Evolutionary conservation across 2,113 vertebrate genomes (phyloP).

Genomic region (Erythrolamprus reginae): DNA sequence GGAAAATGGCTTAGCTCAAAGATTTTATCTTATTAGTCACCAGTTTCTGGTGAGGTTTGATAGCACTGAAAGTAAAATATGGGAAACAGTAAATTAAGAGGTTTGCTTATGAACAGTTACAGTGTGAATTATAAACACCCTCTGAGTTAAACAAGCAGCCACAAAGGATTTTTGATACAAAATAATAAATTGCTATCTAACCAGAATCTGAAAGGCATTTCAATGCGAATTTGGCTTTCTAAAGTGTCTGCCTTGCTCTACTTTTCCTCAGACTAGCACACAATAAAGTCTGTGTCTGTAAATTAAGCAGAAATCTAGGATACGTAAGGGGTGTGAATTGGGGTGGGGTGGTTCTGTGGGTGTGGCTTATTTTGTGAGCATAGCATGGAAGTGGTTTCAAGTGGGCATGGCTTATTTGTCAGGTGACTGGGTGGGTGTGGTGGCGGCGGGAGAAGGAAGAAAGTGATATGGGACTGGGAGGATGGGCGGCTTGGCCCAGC

Average conservation of each 20-base stretch:
- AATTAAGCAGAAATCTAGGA: neutral
- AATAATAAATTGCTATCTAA: neutral
- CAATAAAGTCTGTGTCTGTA: neutral
- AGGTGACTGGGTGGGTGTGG: too few relatives aligned
- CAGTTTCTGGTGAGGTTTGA: slow-evolving; percentile 3
- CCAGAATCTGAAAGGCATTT: neutral
- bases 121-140: neutral
- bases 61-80: neutral
- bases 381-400: too few relatives aligned
- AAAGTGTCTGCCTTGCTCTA: neutral
- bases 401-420: too few relatives aligned
- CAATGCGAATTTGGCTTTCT: neutral
- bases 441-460: too few relatives aligned
- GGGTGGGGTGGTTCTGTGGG: too few relatives aligned
- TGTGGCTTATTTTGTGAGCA: too few relatives aligned
- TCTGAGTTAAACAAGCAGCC: neutral
- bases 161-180: neutral
- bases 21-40: slow-evolving; percentile 17
- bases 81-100: neutral
- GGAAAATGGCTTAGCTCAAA: slow-evolving; percentile 32
- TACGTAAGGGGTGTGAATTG: neutral
- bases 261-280: neutral
- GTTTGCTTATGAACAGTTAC: neutral
- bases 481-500: too few relatives aligned
- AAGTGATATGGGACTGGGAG: too few relatives aligned